A percentile compares a stretch with the other conserved stretches of the same genome.
Conservation (phyloP, 2,888 invertebrate genomes). For the Buathra laborator region DNA sequence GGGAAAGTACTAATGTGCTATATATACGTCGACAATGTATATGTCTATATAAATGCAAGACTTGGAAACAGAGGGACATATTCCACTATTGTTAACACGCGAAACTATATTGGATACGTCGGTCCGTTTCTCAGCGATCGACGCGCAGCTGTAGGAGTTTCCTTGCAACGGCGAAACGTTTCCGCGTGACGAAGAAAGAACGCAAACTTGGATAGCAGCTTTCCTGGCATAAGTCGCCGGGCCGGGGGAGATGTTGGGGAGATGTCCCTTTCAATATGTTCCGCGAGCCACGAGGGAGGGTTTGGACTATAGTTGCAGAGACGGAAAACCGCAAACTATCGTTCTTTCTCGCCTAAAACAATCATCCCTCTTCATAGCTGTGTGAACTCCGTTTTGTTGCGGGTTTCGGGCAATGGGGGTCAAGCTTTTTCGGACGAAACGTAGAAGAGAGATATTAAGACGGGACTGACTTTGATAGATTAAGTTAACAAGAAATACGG, state of each 20-base stretch:
- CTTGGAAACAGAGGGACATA: no score
- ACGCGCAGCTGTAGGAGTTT: conserved; percentile 21
- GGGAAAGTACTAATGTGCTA: neutral
- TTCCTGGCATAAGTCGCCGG: conserved; percentile 51
- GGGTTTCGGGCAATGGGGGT: neutral
- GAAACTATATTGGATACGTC: neutral
- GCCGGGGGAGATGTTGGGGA: neutral
- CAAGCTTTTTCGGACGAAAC: neutral
- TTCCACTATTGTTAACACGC: no score
- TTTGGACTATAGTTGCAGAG: conserved; percentile 1
- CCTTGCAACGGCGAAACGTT: conserved; percentile 53
- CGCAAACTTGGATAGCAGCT: conserved; percentile 58
- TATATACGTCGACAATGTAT: neutral
- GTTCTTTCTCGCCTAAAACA: conserved; percentile 52
- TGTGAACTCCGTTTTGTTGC: neutral
- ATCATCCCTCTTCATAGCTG: conserved; percentile 56
- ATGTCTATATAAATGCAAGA: no score
- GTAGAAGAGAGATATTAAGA: neutral
- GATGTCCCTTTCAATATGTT: conserved; percentile 63
- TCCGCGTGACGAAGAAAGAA: conserved; percentile 55
- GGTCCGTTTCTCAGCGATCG: neutral
- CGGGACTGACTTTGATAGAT: neutral
- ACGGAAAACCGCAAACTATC: conserved; percentile 37
- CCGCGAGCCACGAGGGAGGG: conserved; percentile 44
- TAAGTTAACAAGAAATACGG: neutral